Evolutionary conservation across 2,113 vertebrate genomes (phyloP), one percentile per base, ranked within the genome.

Genomic region (Microtus ochrogaster): DNA sequence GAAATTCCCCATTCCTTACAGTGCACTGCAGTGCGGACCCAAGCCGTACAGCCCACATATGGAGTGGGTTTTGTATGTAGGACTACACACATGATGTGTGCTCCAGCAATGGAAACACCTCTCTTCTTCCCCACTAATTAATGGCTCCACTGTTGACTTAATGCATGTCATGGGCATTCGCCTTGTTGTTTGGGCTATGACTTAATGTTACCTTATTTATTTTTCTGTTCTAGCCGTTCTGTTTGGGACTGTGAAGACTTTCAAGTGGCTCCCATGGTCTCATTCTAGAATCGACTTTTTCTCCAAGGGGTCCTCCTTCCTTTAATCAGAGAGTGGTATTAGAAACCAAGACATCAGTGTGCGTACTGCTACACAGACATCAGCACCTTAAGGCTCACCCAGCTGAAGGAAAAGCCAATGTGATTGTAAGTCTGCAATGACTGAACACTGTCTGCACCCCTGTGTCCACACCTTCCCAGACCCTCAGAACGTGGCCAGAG

Each of bases 331-430:
- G 49, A 55, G 73, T 44, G 26, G 13, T 28, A 70, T 83, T 30
- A 94, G 76, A 96, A 92, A 72, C 26, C 26, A 88, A 90, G 76
- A 90, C 70, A 19, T 87, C 68, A 14, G 24, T 33, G n/a, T 65
- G 58, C 16, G 88, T 13, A 30, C 76, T 88, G 24, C 24, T 41
- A 17, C 0, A 24, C 24, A 22, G 10, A 3, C 86, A 2, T 61
- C 39, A 26, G 52, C 79, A 41, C 58, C 63, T 65, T 72, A 24
- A 79, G 33, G 10, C 1, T 36, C 19, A 41, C 39, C 89, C 82
- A 81, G 72, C 19, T n/a, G 49, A n/a, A 33, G 73, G 68, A 73
- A 41, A 73, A 93, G 72, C 2, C 28, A 82, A 11, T 61, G 28
- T 66, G 7, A 61, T 68, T 83, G 49, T 70, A 55, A 2, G 12